A percentile compares a stretch with the other conserved stretches of the same genome.
Conservation (phyloP, 92 coral and sea anemone genomes). For the Desmophyllum pertusum region DNA sequence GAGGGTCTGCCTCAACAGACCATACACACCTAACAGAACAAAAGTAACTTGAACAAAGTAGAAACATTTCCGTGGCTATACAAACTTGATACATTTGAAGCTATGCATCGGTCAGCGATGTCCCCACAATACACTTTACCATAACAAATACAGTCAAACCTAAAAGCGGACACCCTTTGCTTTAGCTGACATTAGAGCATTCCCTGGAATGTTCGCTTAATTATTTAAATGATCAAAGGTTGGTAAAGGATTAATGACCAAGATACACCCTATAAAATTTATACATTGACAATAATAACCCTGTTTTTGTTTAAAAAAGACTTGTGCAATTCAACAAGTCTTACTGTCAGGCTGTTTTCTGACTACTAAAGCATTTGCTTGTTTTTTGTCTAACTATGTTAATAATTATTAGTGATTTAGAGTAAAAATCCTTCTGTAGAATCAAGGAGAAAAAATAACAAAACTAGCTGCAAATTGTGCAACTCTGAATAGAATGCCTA, state of each 20-base stretch:
- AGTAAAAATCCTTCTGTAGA: neutral
- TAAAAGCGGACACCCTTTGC: slow-evolving; percentile 30
- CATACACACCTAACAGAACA: slow-evolving; percentile 32
- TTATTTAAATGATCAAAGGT: too few relatives aligned
- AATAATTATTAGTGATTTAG: neutral
- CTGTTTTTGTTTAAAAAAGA: too few relatives aligned
- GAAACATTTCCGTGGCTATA: slow-evolving; percentile 26
- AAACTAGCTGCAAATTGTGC: slow-evolving; percentile 7
- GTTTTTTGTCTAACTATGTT: neutral
- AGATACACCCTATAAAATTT: too few relatives aligned
- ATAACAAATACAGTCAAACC: slow-evolving; percentile 20
- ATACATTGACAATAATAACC: too few relatives aligned
- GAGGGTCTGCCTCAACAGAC: slow-evolving; percentile 30
- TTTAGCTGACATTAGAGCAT: slow-evolving; percentile 17
- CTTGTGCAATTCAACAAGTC: too few relatives aligned
- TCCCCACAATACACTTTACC: slow-evolving; percentile 34
- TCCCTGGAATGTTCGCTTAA: too few relatives aligned
- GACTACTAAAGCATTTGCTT: too few relatives aligned
- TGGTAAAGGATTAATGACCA: too few relatives aligned
- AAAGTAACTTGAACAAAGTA: slow-evolving; percentile 19
- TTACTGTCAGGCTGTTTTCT: too few relatives aligned
- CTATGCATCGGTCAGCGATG: slow-evolving; percentile 15
- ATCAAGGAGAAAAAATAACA: neutral
- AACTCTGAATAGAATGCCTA: slow-evolving; percentile 23
- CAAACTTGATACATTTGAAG: slow-evolving; percentile 23